Conservation (phyloP, 2,113 vertebrate species). For the Chloroceryle aenea region DNA sequence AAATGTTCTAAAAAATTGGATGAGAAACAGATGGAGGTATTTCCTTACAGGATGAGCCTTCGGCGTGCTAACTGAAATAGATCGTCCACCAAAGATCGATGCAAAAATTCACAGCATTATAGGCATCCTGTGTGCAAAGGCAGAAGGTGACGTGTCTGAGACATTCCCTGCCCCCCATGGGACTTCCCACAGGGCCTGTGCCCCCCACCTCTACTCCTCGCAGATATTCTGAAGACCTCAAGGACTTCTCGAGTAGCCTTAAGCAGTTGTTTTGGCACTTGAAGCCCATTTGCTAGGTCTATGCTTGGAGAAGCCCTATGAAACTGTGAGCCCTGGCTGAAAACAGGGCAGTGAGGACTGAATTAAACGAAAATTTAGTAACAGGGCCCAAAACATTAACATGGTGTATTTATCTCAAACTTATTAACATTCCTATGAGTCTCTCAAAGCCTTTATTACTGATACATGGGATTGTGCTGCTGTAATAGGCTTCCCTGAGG, state of each 20-base stretch:
- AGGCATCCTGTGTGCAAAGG: background rate
- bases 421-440: slow-evolving; percentile 39
- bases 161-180: background rate
- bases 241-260: background rate
- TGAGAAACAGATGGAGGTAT: slow-evolving; percentile 19
- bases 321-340: background rate
- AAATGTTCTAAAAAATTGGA: background rate
- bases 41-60: background rate
- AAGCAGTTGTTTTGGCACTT: background rate
- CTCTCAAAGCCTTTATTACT: slow-evolving; percentile 40
- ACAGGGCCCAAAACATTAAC: background rate
- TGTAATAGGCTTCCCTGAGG: slow-evolving; percentile 26
- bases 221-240: background rate
- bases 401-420: slow-evolving; percentile 43
- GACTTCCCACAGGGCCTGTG: fast-evolving
- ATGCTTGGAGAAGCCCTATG: background rate
- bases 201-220: background rate
- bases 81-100: background rate
- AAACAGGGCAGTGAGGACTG: slow-evolving; percentile 14
- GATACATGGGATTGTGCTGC: slow-evolving; percentile 21
- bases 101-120: background rate
- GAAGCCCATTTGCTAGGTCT: background rate
- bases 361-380: slow-evolving; percentile 28
- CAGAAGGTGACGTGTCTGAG: fast-evolving
- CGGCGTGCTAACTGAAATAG: background rate